Conservation (phyloP, 1,140 invertebrate genomes). For the Liolophura sinensis region DNA sequence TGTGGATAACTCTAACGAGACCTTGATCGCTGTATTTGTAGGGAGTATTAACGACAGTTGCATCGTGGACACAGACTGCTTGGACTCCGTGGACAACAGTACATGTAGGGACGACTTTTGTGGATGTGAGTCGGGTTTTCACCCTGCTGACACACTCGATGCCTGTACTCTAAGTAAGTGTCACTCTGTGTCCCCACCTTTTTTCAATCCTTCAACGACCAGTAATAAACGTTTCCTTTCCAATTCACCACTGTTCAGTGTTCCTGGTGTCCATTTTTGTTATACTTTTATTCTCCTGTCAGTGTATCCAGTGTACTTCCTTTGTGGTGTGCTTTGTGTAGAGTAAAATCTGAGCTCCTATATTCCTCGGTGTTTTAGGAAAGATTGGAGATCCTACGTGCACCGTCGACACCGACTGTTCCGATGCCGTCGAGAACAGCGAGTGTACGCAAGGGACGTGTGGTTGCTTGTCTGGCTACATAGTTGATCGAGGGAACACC, state of each 20-base stretch:
- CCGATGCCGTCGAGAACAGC: conserved; percentile 20
- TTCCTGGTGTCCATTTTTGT: too few relatives aligned
- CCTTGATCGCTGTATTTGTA: too few relatives aligned
- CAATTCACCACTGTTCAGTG: too few relatives aligned
- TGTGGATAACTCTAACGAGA: too few relatives aligned
- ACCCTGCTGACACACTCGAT: conserved; percentile 3
- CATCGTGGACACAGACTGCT: conserved; percentile 17
- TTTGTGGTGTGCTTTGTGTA: too few relatives aligned
- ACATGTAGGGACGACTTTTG: conserved; percentile 20
- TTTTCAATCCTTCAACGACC: too few relatives aligned
- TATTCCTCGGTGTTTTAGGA: background rate
- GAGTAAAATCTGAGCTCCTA: too few relatives aligned
- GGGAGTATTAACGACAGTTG: conserved; percentile 12
- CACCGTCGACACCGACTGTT: conserved; percentile 19
- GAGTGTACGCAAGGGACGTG: conserved; percentile 20
- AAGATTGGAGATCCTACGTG: conserved; percentile 14
- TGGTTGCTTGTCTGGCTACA: conserved; percentile 21
- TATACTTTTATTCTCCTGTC: too few relatives aligned
- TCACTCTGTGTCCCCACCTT: too few relatives aligned
- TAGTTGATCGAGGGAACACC: background rate
- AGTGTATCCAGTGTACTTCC: too few relatives aligned
- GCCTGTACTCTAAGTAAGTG: too few relatives aligned
- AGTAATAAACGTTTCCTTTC: too few relatives aligned
- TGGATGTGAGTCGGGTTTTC: conserved; percentile 21
- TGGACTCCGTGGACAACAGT: conserved; percentile 17